phyloP scores from a whole-genome alignment of 2,113 vertebrate species.

The Muntiacus muntjak region DNA sequence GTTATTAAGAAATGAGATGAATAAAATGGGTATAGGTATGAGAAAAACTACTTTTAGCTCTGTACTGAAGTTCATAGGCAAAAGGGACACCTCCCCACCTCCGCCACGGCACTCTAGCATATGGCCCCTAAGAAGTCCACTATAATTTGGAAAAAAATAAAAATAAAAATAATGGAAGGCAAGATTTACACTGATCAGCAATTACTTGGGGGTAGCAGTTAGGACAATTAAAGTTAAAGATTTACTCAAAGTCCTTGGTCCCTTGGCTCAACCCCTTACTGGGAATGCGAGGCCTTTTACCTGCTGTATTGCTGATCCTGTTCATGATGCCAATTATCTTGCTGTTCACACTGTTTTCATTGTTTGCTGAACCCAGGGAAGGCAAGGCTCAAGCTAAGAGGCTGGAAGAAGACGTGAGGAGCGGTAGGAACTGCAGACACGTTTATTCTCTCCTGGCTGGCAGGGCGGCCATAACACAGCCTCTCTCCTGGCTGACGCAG shows the following conservation, averaged over 20 bases:
- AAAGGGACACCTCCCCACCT: background rate
- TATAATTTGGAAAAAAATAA: background rate
- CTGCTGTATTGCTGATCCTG: background rate
- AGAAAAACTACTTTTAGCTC: background rate
- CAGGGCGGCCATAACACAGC: background rate
- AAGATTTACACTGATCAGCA: background rate
- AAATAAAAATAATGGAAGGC: background rate
- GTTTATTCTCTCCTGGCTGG: background rate
- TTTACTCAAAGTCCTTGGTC: background rate
- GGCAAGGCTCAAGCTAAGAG: background rate
- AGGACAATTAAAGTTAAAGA: background rate
- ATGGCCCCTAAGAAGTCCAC: background rate
- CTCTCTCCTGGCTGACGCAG: background rate
- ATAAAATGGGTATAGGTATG: background rate
- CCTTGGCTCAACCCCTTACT: background rate
- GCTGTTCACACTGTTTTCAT: background rate
- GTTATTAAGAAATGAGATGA: background rate
- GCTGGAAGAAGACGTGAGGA: background rate
- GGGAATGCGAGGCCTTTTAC: background rate
- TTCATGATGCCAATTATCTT: background rate
- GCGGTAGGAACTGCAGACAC: background rate
- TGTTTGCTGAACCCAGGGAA: background rate
- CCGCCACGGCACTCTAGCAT: background rate
- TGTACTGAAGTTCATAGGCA: background rate
- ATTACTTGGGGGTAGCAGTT: background rate